Evolutionary conservation across 2,797 vertebrate genomes (phyloP).

Genomic region (Sebastes umbrosus): DNA sequence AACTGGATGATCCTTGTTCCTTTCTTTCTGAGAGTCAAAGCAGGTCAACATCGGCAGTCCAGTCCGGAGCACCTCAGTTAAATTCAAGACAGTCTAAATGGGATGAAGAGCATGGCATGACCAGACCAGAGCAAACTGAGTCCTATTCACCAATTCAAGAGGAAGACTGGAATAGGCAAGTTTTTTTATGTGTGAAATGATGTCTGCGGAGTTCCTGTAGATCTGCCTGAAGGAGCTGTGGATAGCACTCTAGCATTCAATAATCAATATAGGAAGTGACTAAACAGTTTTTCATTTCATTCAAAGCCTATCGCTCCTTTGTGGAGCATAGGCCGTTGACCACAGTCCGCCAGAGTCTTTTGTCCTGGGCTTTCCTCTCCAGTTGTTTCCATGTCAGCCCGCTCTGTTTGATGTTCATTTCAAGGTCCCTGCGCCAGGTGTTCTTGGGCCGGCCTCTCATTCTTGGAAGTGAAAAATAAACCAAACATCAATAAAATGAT

Average conservation of each 20-base stretch:
- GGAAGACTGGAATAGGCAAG: background rate
- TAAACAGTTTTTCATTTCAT: background rate
- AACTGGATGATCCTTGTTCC: conserved; percentile 1
- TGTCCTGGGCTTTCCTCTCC: too few relatives aligned
- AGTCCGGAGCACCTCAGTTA: background rate
- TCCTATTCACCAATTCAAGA: background rate
- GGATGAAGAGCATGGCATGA: background rate
- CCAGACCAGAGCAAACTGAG: background rate
- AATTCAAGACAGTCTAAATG: background rate
- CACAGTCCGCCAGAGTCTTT: too few relatives aligned
- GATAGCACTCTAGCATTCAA: background rate
- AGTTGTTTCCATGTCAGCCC: too few relatives aligned
- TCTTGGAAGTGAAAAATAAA: background rate
- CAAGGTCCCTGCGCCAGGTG: too few relatives aligned
- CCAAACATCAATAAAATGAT: background rate
- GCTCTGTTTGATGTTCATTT: too few relatives aligned
- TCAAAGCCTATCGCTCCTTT: too few relatives aligned
- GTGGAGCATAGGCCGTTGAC: too few relatives aligned
- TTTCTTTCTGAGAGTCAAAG: conserved; percentile 13
- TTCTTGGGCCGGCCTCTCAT: too few relatives aligned
- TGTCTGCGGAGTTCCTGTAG: background rate
- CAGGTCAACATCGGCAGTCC: background rate
- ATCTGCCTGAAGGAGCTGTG: background rate
- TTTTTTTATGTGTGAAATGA: background rate
- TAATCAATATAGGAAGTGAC: background rate